These are phyloP conservation scores for Eugnorisma glareosa DNA, from an alignment of 2,888 invertebrate genomes.

Conservation along the genomic window DNA sequence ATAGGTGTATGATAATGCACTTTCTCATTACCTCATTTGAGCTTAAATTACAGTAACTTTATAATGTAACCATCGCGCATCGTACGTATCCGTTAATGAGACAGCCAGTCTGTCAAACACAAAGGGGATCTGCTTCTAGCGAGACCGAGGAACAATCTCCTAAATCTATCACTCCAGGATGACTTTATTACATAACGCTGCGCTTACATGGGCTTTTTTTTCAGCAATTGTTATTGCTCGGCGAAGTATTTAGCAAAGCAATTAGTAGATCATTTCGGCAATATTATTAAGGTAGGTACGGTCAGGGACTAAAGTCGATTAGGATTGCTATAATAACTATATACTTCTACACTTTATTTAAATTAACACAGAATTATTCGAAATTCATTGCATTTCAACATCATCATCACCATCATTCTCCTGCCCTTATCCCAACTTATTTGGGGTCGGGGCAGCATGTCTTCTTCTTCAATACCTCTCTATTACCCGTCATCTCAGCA, in stretches of 20 bases:
- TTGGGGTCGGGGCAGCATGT: too few species aligned
- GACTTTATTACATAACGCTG: constrained; percentile 64
- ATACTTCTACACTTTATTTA: too few species aligned
- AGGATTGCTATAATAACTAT: too few species aligned
- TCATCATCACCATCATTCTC: too few species aligned
- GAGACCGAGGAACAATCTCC: constrained; percentile 56
- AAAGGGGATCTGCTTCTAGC: constrained; percentile 46
- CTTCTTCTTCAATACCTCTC: too few species aligned
- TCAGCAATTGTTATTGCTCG: not conserved
- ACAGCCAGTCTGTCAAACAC: constrained; percentile 60
- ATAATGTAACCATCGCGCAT: constrained; percentile 27
- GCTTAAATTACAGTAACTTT: constrained; percentile 29
- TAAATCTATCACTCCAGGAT: constrained; percentile 61
- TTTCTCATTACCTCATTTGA: constrained; percentile 22
- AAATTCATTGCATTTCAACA: too few species aligned
- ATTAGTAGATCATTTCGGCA: not conserved
- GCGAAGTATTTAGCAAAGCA: not conserved
- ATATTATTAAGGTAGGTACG: not conserved
- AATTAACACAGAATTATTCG: too few species aligned
- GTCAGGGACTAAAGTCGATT: not conserved
- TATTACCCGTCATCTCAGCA: too few species aligned
- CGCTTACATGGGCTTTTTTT: constrained; percentile 36
- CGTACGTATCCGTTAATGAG: constrained; percentile 55
- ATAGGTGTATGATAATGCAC: constrained; percentile 13
- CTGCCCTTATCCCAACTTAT: too few species aligned